Evolutionary conservation across 2,888 invertebrate genomes (phyloP).

Genomic region (Tricholauxania praeusta): DNA sequence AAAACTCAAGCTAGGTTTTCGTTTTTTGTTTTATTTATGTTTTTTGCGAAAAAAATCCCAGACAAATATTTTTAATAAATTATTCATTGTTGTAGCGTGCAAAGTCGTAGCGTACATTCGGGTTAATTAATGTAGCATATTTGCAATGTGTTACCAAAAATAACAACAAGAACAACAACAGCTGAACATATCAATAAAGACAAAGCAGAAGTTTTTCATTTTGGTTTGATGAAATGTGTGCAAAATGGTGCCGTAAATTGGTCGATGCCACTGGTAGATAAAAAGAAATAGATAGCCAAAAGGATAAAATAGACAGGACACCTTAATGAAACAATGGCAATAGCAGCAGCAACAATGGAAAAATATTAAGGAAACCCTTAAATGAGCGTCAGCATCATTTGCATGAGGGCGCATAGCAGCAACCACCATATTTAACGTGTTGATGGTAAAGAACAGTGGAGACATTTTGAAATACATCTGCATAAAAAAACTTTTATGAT

Average conservation of each 20-base stretch:
- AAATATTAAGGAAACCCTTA: not conserved
- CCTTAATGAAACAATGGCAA: conserved; percentile 3
- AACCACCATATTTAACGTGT: not conserved
- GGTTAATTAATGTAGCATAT: conserved; percentile 63
- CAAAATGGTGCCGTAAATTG: conserved; percentile 17
- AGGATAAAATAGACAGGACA: no score
- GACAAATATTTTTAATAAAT: conserved; percentile 62
- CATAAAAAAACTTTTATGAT: no score
- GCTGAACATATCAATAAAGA: conserved; percentile 41
- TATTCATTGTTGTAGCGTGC: conserved; percentile 64
- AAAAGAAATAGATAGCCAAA: no score
- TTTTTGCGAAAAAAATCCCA: conserved; percentile 49
- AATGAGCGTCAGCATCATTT: no score
- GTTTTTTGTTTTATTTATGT: no score
- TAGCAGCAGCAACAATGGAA: conserved; percentile 8
- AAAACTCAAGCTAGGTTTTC: not conserved
- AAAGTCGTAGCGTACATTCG: conserved; percentile 59
- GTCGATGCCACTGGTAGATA: no score
- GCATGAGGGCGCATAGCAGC: not conserved
- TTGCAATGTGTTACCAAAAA: conserved; percentile 38
- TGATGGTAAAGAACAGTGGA: not conserved
- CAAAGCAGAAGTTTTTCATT: conserved; percentile 42
- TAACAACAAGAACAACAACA: conserved; percentile 11
- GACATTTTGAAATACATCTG: not conserved
- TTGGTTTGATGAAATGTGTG: not conserved